These are phyloP conservation scores for Crypturellus undulatus DNA, from an alignment of 2,113 vertebrate species.

Conservation along the genomic window DNA sequence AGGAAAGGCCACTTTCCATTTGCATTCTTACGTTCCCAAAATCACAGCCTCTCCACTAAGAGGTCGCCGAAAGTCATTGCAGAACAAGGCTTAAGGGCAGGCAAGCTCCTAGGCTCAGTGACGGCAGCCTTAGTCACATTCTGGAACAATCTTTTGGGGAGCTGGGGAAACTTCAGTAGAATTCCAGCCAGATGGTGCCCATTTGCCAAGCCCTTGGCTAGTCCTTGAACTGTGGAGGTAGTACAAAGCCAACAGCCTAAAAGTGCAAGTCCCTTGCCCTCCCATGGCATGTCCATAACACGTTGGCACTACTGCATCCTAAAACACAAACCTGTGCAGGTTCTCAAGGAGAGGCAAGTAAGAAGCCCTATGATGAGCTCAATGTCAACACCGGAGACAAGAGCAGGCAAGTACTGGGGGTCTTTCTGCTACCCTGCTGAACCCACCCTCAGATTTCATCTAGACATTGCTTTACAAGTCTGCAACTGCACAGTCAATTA, in stretches of 20 bases:
- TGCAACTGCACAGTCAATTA: background rate
- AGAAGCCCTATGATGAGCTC: background rate
- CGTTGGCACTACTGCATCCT: background rate
- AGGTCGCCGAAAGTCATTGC: background rate
- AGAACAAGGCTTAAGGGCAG: background rate
- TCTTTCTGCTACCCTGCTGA: background rate
- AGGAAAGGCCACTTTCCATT: background rate
- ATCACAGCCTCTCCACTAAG: background rate
- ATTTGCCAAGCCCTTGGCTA: conserved; percentile 22
- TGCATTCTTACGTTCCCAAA: background rate
- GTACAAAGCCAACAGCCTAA: background rate
- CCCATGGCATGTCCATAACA: background rate
- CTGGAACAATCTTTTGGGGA: conserved; percentile 52
- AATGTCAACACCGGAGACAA: fast-evolving
- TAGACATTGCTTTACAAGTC: background rate
- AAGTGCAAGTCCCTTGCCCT: background rate
- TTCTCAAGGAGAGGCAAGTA: background rate
- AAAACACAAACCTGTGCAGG: background rate
- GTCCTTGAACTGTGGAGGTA: background rate
- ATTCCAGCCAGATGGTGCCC: conserved; percentile 16
- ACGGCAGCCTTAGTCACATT: background rate
- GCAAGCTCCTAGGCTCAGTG: background rate
- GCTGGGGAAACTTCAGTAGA: background rate
- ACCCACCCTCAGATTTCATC: background rate
- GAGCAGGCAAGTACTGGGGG: background rate